Evolutionary conservation across 92 coral and sea anemone species (phyloP), one percentile per base, ranked within the genome.

Genomic region (Diadumene lineata): DNA sequence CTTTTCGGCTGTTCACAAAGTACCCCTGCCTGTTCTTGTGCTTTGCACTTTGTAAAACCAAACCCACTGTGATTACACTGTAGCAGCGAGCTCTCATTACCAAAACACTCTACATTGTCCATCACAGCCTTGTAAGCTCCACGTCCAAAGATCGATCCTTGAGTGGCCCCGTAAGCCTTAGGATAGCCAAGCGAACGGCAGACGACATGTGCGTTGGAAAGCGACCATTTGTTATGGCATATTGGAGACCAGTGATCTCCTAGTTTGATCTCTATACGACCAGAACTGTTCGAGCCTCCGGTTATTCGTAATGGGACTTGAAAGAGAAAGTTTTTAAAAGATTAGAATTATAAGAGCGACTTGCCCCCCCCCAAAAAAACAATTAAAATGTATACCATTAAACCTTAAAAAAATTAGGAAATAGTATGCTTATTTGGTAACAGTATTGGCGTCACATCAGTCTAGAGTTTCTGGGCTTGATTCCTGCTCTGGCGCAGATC

Each of bases 191-290:
- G 78, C 26, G 77, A 66, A 16, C 75, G 76, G 63, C 89, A 85
- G 9, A 79, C 79, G 55, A 85, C 89, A 11, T 30, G 72, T 17
- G 89, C 89, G 53, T 82, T 79, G 34, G 33, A 60, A 19, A 85
- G 44, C 11, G 68, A 56, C 89, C 89, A 85, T 25, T 60, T 57
- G 58, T 70, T 82, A 6, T 85, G 81, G 51, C 89, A 85, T 23
- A 85, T 64, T 33, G 89, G 56, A 34, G 84, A 81, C 89, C 89
- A 85, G 44, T 64, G 72, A 18, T 81, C 89, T 34, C 67, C 73
- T 21, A 85, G 60, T 15, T 71, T 66, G 16, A 85, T 32, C 60
- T 85, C 85, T 11, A 85, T 81, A 33, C 85, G 67, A 19, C 89
- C 89, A 33, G 73, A 72, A 22, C 55, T 74, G 2, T 73, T 31